A percentile compares a stretch with the other conserved stretches of the same genome.
Evolutionary conservation across 2,797 vertebrate species (phyloP).

Genomic region (Babyrousa celebensis): DNA sequence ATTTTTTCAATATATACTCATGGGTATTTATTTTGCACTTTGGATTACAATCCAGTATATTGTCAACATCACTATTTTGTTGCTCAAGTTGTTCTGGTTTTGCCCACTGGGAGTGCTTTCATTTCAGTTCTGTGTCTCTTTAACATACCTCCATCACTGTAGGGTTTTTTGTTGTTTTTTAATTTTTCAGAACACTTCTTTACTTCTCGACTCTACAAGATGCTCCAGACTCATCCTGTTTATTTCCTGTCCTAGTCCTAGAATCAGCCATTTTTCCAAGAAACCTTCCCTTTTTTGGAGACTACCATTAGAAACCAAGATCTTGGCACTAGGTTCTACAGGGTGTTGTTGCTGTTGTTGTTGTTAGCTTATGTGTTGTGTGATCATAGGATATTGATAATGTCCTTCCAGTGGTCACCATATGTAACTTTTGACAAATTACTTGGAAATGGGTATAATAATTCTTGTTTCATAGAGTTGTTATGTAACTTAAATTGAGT

Average conservation of each 20-base stretch:
- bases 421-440: neutral
- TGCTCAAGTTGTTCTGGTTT: neutral
- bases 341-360: neutral
- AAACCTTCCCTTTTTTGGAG: neutral
- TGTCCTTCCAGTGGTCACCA: neutral
- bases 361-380: neutral
- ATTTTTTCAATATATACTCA: neutral
- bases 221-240: neutral
- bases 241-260: neutral
- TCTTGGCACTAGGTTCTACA: neutral
- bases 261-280: neutral
- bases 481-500: neutral
- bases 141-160: neutral
- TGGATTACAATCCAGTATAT: neutral
- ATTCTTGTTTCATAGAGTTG: neutral
- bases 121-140: neutral
- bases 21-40: constrained; percentile 22
- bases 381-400: neutral
- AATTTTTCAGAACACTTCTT: neutral
- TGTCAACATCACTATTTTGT: neutral
- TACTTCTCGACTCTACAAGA: neutral
- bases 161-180: neutral
- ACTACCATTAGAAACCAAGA: neutral
- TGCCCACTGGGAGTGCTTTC: neutral
- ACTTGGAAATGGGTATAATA: neutral